Conservation (phyloP, 1,140 invertebrate genomes). For the Zophobas atratus region DNA sequence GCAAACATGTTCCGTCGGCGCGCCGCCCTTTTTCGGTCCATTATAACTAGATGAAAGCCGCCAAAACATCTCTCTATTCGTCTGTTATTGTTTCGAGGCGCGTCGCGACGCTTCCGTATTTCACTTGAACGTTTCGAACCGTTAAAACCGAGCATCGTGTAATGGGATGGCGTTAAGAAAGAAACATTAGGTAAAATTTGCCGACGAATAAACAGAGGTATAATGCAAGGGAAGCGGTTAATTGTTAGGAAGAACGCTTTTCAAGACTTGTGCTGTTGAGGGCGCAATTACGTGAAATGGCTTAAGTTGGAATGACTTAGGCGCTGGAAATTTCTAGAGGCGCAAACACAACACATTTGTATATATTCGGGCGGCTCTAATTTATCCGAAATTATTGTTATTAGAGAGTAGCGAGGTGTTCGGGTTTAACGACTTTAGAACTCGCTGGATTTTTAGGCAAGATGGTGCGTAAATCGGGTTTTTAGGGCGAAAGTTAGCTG, state of each 20-base stretch:
- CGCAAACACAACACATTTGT: constrained; percentile 25
- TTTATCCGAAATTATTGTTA: constrained; percentile 31
- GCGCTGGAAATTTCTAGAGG: constrained; percentile 2
- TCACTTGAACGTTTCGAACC: constrained; percentile 6
- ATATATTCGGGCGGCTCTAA: constrained; percentile 16
- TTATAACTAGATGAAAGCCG: constrained; percentile 31
- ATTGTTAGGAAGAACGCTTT: constrained; percentile 26
- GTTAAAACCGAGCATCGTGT: constrained; percentile 33
- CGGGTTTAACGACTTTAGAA: neutral
- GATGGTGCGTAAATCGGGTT: too few species aligned
- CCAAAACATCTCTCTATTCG: constrained; percentile 3
- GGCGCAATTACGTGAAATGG: constrained; percentile 27
- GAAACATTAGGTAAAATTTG: constrained; percentile 41
- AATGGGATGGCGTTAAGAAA: constrained; percentile 36
- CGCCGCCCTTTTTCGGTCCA: constrained; percentile 15
- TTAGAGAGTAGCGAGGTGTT: constrained; percentile 4
- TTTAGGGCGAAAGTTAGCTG: too few species aligned
- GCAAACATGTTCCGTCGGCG: neutral
- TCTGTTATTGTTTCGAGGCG: constrained; percentile 18
- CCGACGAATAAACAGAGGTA: constrained; percentile 33
- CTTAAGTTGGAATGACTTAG: constrained; percentile 41
- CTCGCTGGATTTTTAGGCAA: too few species aligned
- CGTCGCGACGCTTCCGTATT: neutral
- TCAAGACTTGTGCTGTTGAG: constrained; percentile 12
- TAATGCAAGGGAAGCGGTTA: constrained; percentile 33